These are phyloP conservation scores for Sericinus montela DNA, from an alignment of 2,888 invertebrate genomes.

Conservation along the genomic window DNA sequence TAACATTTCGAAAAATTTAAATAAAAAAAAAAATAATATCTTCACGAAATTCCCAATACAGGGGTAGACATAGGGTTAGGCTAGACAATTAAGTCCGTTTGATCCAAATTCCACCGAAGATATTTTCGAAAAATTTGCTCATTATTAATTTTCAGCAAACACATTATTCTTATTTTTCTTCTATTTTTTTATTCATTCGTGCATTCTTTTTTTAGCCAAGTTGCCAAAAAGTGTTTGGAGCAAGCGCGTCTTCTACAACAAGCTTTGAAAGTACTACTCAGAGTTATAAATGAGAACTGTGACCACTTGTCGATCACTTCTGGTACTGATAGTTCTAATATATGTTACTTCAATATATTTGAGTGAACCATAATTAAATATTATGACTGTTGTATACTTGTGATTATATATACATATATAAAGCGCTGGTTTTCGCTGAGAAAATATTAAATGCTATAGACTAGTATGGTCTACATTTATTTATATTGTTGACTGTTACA, in stretches of 20 bases:
- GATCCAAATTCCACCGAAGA: no score
- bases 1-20: no score
- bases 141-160: no score
- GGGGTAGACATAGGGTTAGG: no score
- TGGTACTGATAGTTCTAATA: slow-evolving; percentile 7
- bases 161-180: no score
- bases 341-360: slow-evolving; percentile 36
- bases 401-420: background rate
- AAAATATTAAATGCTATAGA: background rate
- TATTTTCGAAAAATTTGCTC: no score
- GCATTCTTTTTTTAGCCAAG: slow-evolving; percentile 39
- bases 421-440: background rate
- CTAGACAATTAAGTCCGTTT: no score
- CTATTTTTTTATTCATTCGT: no score
- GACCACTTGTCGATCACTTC: slow-evolving; percentile 5
- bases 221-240: slow-evolving; percentile 40
- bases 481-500: background rate
- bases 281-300: background rate
- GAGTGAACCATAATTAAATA: slow-evolving; percentile 20
- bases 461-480: no score
- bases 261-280: slow-evolving; percentile 23
- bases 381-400: background rate
- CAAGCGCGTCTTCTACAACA: slow-evolving; percentile 36
- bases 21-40: no score
- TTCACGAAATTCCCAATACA: no score